Conservation (phyloP, 1,140 invertebrate species). For the Holotrichia oblita region DNA sequence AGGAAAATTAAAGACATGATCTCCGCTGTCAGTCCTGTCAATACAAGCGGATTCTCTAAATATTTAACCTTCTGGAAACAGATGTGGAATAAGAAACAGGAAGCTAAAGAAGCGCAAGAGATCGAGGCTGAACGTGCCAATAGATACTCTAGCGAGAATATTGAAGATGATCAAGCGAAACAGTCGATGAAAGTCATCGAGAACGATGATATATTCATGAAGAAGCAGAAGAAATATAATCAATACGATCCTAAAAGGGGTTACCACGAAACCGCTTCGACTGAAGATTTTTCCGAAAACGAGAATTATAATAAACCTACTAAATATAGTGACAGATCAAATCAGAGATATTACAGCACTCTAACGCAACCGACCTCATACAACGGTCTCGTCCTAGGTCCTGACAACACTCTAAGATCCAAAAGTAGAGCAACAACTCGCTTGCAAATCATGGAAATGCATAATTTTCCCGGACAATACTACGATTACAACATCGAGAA, state of each 20-base stretch:
- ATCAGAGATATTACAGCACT: not conserved
- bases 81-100: slow-evolving; percentile 12
- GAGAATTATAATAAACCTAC: not conserved
- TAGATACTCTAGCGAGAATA: not conserved
- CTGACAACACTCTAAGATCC: not conserved
- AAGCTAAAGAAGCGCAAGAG: not conserved
- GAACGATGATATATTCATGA: not conserved
- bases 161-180: not conserved
- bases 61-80: not conserved
- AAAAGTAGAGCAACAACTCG: not conserved
- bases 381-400: not conserved
- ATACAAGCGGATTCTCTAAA: not conserved
- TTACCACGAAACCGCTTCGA: not conserved
- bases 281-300: not conserved
- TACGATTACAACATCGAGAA: not conserved
- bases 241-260: not conserved
- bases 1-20: not conserved
- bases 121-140: not conserved
- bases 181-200: not conserved
- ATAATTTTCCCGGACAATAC: not conserved
- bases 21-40: not conserved
- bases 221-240: not conserved
- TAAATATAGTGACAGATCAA: not conserved
- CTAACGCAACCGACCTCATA: not conserved
- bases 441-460: not conserved